A percentile compares a stretch with the other conserved stretches of the same genome.
phyloP scores from a whole-genome alignment of 2,113 vertebrate species.

The Strigops habroptila region DNA sequence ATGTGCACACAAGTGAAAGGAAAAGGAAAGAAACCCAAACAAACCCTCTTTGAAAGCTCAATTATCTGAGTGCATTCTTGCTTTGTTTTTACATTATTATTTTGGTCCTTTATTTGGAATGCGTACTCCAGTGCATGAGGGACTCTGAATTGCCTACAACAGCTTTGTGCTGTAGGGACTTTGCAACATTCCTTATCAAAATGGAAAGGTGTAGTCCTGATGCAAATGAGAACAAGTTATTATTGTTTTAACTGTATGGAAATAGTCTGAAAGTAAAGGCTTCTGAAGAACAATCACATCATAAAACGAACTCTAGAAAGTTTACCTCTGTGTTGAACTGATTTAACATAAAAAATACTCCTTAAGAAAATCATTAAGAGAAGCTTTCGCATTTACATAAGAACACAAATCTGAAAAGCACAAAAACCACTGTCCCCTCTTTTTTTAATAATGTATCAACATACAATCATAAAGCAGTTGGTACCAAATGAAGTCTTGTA shows the following conservation, averaged over 20 bases:
- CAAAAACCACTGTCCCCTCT: background rate
- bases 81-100: background rate
- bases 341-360: background rate
- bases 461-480: slow-evolving; percentile 17
- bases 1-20: slow-evolving; percentile 4
- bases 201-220: background rate
- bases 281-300: background rate
- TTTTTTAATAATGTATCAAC: background rate
- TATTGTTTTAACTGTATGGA: background rate
- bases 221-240: background rate
- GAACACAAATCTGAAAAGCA: slow-evolving; percentile 41
- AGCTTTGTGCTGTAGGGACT: background rate
- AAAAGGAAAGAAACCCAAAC: slow-evolving; percentile 30
- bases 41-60: background rate
- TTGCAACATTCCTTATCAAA: background rate
- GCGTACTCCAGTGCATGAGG: background rate
- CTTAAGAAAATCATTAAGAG: background rate
- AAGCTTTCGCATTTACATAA: background rate
- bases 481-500: slow-evolving; percentile 10
- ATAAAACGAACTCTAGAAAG: background rate
- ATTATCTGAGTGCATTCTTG: background rate
- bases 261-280: background rate
- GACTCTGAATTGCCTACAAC: background rate
- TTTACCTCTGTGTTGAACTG: background rate
- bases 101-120: slow-evolving; percentile 59